phyloP scores from a whole-genome alignment of 2,113 vertebrate genomes.

The Lanius collurio region DNA sequence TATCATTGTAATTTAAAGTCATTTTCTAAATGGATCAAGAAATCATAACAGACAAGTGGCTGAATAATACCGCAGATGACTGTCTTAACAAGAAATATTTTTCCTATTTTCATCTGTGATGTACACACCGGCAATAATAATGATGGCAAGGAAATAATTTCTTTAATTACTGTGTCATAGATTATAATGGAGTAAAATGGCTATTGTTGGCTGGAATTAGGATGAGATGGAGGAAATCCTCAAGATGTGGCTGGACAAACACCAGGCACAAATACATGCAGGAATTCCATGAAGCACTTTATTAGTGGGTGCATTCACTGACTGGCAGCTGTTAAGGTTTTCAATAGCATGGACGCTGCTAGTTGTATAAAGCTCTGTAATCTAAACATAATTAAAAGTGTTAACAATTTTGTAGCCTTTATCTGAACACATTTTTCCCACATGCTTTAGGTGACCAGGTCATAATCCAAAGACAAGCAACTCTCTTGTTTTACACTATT shows the following conservation, averaged over 20 bases:
- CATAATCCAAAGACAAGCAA: slow-evolving; percentile 66
- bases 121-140: neutral
- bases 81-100: neutral
- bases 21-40: slow-evolving; percentile 26
- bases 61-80: neutral
- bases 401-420: slow-evolving; percentile 71
- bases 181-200: slow-evolving; percentile 26
- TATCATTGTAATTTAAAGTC: neutral
- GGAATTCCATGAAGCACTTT: slow-evolving; percentile 51
- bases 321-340: slow-evolving; percentile 67
- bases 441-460: slow-evolving; percentile 72
- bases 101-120: neutral
- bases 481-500: slow-evolving; percentile 60
- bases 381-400: slow-evolving; percentile 67
- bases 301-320: slow-evolving; percentile 38
- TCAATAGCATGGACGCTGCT: slow-evolving; percentile 48
- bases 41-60: neutral
- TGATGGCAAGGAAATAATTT: neutral
- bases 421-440: slow-evolving; percentile 66
- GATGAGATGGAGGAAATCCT: slow-evolving; percentile 33
- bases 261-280: slow-evolving; percentile 59
- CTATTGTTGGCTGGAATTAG: slow-evolving; percentile 59
- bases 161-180: slow-evolving; percentile 25
- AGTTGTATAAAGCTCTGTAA: slow-evolving; percentile 26
- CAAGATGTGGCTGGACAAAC: slow-evolving; percentile 63